Evolutionary conservation across 1,140 invertebrate species (phyloP), one percentile per base, ranked within the genome.

Genomic region (Himalopsyche phryganea): DNA sequence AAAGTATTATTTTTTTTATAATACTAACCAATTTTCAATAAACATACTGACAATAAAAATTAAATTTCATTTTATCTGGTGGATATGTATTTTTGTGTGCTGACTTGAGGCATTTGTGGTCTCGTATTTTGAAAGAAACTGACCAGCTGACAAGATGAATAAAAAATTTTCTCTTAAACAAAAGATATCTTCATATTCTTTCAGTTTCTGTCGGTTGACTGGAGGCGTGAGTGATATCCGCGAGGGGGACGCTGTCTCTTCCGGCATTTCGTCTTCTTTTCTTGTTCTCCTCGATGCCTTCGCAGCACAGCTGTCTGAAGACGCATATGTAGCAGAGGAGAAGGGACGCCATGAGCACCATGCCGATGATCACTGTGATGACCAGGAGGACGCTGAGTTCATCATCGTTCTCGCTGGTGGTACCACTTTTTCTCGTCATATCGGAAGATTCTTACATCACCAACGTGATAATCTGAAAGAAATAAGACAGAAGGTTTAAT

Each of bases 241-340:
- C 77, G 71, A 79, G 74, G 1, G 78, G 77, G 40, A 77, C 69
- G 55, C 77, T 77, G 18, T 80, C 77, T 7, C 56, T 14, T 11
- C 58, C 63, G 1, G 48, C 55, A 15, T 54, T 41, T 28, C 11
- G 71, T 52, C 70, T 53, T 23, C 75, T 65, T 61, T 76, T 74
- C 20, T 71, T 66, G 42, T 71, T 66, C 50, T 77, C 74, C 35
- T 72, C 66, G 0, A 73, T 66, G 10, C 70, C 70, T 20, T 72
- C 70, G 44, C 78, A 81, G 62, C 78, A 81, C 0, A 81, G 68
- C 51, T 79, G 68, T 23, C 76, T 69, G 20, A 81, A 73, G 13
- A 81, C 80, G 58, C 77, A 80, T 11, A 79, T 75, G 59, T 81
- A 81, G 58, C 80, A 81, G 69, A 79, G 73, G 0, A 81, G 68